phyloP scores from a whole-genome alignment of 2,113 vertebrate species.

The Bubo scandiacus region DNA sequence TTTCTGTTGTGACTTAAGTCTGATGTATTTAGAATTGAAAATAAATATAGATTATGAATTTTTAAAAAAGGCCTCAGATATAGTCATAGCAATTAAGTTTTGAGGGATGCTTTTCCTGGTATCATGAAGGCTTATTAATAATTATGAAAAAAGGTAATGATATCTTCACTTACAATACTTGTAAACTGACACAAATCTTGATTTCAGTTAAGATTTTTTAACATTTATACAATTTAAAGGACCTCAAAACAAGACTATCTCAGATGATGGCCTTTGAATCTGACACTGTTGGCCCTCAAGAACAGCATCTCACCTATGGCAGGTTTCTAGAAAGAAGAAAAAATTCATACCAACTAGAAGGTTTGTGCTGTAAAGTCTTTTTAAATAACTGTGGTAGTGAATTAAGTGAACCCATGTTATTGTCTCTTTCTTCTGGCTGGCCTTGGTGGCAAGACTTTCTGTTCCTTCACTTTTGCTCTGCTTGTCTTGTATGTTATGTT shows the following conservation, averaged over 20 bases:
- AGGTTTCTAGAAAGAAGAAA: background rate
- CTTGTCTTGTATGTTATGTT: background rate
- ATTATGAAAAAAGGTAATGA: background rate
- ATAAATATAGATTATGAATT: background rate
- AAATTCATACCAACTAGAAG: conserved; percentile 69
- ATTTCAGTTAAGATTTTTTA: background rate
- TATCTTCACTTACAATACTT: background rate
- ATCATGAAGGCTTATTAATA: background rate
- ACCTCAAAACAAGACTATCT: background rate
- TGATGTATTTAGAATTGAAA: background rate
- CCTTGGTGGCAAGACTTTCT: background rate
- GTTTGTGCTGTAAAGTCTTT: conserved; percentile 73
- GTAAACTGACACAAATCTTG: background rate
- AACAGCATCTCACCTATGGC: background rate
- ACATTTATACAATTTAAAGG: background rate
- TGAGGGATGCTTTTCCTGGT: background rate
- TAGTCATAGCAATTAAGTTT: background rate
- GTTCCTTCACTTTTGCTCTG: background rate
- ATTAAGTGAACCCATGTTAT: conserved; percentile 80
- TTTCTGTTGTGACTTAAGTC: background rate
- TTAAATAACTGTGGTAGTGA: conserved; percentile 77
- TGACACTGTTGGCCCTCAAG: background rate
- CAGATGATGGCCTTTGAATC: background rate
- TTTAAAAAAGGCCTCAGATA: background rate
- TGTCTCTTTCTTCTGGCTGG: background rate